These are phyloP conservation scores for Ophiodon elongatus DNA, from an alignment of 2,113 vertebrate genomes.

Conservation along the genomic window DNA sequence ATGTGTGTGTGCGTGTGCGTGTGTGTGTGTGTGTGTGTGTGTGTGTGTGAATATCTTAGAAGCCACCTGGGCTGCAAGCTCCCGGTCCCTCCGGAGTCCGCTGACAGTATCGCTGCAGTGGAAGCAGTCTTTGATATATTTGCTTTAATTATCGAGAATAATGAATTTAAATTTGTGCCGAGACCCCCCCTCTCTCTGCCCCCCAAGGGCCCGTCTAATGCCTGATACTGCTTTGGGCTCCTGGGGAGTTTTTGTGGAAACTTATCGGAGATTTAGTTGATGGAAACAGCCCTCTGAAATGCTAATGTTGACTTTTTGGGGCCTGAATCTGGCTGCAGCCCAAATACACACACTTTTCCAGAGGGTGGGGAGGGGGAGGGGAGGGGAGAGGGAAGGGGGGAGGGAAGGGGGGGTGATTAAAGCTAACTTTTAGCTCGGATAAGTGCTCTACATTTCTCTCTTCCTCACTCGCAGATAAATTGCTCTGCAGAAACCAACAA, in stretches of 20 bases:
- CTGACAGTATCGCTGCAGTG: slow-evolving; percentile 30
- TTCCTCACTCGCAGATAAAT: slow-evolving; percentile 1
- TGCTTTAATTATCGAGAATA: slow-evolving; percentile 73
- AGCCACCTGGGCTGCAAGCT: slow-evolving; percentile 42
- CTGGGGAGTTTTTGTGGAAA: slow-evolving; percentile 36
- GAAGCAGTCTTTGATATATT: slow-evolving; percentile 59
- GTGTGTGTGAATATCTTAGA: slow-evolving; percentile 1
- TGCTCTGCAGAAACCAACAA: slow-evolving; percentile 36
- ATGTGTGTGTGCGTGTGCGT: neutral
- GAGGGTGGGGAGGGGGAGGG: neutral
- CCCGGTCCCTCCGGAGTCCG: slow-evolving; percentile 34
- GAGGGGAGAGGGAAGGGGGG: no score
- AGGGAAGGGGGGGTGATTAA: no score
- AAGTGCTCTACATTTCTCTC: neutral
- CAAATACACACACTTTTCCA: neutral
- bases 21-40: neutral
- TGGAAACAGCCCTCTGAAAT: slow-evolving; percentile 65
- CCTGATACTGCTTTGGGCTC: slow-evolving; percentile 42
- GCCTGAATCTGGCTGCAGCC: slow-evolving; percentile 33
- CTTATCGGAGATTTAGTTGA: slow-evolving; percentile 46
- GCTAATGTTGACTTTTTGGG: slow-evolving; percentile 71
- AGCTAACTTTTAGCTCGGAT: slow-evolving; percentile 30
- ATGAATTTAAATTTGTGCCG: slow-evolving; percentile 69
- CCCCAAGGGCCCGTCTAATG: slow-evolving; percentile 27
- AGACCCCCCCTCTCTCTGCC: neutral